phyloP scores from a whole-genome alignment of 2,113 vertebrate species.

The Geococcyx californianus region DNA sequence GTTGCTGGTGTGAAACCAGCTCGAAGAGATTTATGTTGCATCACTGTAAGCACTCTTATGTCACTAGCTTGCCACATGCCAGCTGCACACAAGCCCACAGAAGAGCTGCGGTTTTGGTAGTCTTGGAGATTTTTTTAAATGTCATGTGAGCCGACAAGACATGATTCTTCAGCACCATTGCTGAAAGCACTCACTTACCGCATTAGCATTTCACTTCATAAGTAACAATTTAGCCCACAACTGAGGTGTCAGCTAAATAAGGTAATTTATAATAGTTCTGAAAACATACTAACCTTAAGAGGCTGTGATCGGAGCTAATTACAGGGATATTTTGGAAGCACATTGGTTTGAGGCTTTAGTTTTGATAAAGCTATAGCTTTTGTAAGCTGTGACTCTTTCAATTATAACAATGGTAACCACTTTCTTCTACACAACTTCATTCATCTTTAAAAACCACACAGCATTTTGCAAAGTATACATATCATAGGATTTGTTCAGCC shows the following conservation, averaged over 20 bases:
- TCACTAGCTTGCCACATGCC: background rate
- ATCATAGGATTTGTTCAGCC: background rate
- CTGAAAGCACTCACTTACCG: conserved; percentile 24
- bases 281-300: conserved; percentile 9
- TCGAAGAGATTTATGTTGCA: background rate
- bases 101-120: background rate
- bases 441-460: background rate
- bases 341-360: conserved; percentile 13
- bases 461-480: background rate
- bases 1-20: background rate
- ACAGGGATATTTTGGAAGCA: conserved; percentile 48
- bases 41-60: fast-evolving
- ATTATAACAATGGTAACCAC: conserved; percentile 13
- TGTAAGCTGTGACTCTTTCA: conserved; percentile 16
- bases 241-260: conserved; percentile 45
- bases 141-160: background rate
- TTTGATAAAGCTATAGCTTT: conserved; percentile 25
- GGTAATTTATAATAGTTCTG: conserved; percentile 29
- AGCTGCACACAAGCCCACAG: fast-evolving
- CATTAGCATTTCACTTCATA: background rate
- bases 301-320: conserved; percentile 63
- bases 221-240: background rate
- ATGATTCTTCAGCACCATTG: background rate
- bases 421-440: background rate
- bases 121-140: background rate